Evolutionary conservation across 2,113 vertebrate genomes (phyloP).

Genomic region (Callopanchax toddi): DNA sequence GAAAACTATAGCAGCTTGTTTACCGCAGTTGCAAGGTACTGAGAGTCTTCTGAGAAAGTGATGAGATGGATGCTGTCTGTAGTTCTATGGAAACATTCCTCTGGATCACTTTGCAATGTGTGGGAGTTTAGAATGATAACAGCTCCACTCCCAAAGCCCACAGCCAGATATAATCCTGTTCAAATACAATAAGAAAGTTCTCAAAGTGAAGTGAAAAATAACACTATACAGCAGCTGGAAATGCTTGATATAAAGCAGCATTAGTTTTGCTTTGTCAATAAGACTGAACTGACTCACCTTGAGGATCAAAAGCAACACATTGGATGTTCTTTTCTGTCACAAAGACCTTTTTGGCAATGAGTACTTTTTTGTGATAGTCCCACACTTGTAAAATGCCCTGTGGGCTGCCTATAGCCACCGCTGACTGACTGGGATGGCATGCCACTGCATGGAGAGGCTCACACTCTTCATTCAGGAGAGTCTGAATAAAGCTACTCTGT

Average conservation of each 20-base stretch:
- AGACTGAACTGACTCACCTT: constrained; percentile 78
- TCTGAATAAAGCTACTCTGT: constrained; percentile 67
- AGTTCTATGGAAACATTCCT: constrained; percentile 80
- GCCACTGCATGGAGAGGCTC: constrained; percentile 81
- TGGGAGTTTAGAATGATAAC: constrained; percentile 85
- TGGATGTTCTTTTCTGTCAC: constrained; percentile 58
- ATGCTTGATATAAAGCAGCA: not conserved
- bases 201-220: not conserved
- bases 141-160: constrained; percentile 86
- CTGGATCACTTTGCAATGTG: constrained; percentile 78
- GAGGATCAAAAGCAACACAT: constrained; percentile 85
- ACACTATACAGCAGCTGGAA: not conserved
- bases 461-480: constrained; percentile 79
- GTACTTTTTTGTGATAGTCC: constrained; percentile 79
- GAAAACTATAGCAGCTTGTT: constrained; percentile 51
- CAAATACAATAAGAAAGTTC: constrained; percentile 3
- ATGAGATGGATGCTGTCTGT: constrained; percentile 81
- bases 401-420: constrained; percentile 81
- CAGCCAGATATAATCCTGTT: constrained; percentile 85
- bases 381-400: constrained; percentile 87
- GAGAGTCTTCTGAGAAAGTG: constrained; percentile 87
- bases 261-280: not conserved
- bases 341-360: constrained; percentile 82
- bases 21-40: constrained; percentile 90
- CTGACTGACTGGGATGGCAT: constrained; percentile 85